Evolutionary conservation across 2,888 invertebrate genomes (phyloP).

Genomic region (Drosophila subquinaria): DNA sequence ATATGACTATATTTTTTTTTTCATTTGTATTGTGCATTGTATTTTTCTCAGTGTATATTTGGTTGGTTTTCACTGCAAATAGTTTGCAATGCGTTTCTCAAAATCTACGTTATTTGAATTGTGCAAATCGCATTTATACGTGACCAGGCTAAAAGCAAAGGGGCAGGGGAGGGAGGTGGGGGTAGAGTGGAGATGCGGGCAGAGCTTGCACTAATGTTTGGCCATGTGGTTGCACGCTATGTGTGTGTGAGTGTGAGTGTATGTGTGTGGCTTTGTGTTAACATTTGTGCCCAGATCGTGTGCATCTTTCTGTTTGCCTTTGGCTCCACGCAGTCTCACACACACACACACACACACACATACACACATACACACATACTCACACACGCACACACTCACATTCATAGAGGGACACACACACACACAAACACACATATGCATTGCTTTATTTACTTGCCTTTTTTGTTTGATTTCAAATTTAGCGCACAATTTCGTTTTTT

Average conservation of each 20-base stretch:
- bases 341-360: slow-evolving; percentile 5
- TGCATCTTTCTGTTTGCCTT: slow-evolving; percentile 73
- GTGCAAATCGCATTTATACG: slow-evolving; percentile 81
- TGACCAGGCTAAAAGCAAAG: slow-evolving; percentile 52
- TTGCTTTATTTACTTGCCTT: slow-evolving; percentile 69
- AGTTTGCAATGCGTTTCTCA: slow-evolving; percentile 58
- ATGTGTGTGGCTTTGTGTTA: slow-evolving; percentile 55
- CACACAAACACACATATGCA: slow-evolving; percentile 34
- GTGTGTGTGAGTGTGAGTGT: slow-evolving; percentile 21
- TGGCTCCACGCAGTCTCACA: slow-evolving; percentile 73
- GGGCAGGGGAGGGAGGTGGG: not conserved
- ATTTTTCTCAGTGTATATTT: slow-evolving; percentile 21
- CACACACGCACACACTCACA: slow-evolving; percentile 12
- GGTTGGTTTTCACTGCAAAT: slow-evolving; percentile 63
- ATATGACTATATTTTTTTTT: not conserved
- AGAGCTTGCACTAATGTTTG: slow-evolving; percentile 73
- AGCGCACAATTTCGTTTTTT: slow-evolving; percentile 70
- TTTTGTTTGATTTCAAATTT: slow-evolving; percentile 77
- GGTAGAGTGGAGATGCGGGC: slow-evolving; percentile 12
- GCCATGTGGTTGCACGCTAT: slow-evolving; percentile 58
- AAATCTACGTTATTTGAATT: slow-evolving; percentile 78
- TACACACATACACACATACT: slow-evolving; percentile 1
- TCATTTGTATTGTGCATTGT: not conserved
- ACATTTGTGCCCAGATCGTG: slow-evolving; percentile 64
- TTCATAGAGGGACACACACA: slow-evolving; percentile 7